Evolutionary conservation across 2,797 vertebrate genomes (phyloP).

Genomic region (Myotis daubentonii): DNA sequence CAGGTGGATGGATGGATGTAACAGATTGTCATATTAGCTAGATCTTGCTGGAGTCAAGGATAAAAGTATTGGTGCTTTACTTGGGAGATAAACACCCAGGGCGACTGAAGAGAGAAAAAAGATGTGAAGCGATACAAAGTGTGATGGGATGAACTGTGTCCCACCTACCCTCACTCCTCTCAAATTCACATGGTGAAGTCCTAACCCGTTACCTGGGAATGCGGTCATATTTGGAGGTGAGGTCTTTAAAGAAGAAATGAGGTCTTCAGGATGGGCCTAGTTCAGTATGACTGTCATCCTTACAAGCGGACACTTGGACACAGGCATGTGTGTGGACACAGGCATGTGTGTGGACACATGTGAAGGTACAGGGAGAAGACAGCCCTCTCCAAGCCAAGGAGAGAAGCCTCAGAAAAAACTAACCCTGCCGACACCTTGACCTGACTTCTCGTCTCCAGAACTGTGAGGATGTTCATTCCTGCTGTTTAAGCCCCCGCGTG

Average conservation of each 20-base stretch:
- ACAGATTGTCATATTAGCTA: background rate
- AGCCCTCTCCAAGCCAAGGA: background rate
- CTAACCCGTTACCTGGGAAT: background rate
- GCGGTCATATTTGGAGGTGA: background rate
- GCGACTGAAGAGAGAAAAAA: background rate
- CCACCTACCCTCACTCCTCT: too few species aligned
- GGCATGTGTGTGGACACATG: fast-evolving
- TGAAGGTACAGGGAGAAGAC: background rate
- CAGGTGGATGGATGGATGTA: too few species aligned
- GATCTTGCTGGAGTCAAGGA: background rate
- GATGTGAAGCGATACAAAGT: background rate
- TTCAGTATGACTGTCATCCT: background rate
- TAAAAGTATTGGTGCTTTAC: background rate
- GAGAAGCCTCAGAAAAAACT: background rate
- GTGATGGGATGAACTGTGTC: background rate
- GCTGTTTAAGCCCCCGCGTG: background rate
- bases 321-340: background rate
- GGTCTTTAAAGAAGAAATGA: background rate
- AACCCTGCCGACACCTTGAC: background rate
- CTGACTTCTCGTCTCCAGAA: background rate
- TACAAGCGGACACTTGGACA: background rate
- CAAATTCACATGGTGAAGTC: background rate
- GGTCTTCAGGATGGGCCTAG: background rate
- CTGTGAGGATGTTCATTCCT: background rate
- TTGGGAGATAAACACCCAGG: background rate